These are phyloP conservation scores for Ammodytes dubius DNA, from an alignment of 2,113 vertebrate genomes.

Conservation along the genomic window DNA sequence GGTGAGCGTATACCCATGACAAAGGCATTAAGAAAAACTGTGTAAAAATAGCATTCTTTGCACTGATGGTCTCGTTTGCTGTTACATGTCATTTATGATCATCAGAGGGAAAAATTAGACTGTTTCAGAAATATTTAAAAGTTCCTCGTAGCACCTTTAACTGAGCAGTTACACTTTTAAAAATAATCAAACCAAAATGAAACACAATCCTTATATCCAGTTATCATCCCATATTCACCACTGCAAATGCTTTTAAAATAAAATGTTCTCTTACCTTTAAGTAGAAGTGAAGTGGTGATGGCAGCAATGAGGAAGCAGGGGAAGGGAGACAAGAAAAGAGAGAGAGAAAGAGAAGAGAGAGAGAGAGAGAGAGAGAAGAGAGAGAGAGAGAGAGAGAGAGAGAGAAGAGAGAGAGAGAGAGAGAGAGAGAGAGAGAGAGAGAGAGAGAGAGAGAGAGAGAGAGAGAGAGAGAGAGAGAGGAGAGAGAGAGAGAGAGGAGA, in stretches of 20 bases:
- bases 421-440: neutral
- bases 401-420: constrained; percentile 8
- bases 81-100: too few species aligned
- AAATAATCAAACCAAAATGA: constrained; percentile 6
- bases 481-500: constrained; percentile 13
- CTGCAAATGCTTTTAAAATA: constrained; percentile 3
- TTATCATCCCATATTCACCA: neutral
- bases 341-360: neutral
- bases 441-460: constrained; percentile 13
- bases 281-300: constrained; percentile 25
- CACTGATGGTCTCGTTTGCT: too few species aligned
- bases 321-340: constrained; percentile 21
- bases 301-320: constrained; percentile 7
- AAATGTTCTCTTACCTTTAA: constrained; percentile 81
- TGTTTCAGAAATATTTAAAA: too few species aligned
- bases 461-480: constrained; percentile 18
- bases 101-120: too few species aligned
- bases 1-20: too few species aligned
- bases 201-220: constrained; percentile 15
- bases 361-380: constrained; percentile 9
- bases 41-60: too few species aligned
- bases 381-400: constrained; percentile 26
- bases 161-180: neutral
- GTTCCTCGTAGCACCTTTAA: neutral
- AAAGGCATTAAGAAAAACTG: too few species aligned